phyloP scores from a whole-genome alignment of 2,113 vertebrate genomes.

The Telmatochromis sp. region DNA sequence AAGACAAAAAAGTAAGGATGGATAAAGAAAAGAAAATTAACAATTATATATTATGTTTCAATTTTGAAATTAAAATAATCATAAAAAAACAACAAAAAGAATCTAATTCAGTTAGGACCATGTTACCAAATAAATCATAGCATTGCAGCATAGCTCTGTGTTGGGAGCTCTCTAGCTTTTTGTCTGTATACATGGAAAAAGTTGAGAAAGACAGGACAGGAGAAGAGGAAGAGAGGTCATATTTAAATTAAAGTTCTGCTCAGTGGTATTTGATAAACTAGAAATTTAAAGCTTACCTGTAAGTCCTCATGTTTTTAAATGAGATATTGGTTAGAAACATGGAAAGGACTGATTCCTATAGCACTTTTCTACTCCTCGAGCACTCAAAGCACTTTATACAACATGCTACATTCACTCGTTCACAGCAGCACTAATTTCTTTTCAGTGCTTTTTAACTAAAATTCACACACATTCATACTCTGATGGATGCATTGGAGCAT shows the following conservation, averaged over 20 bases:
- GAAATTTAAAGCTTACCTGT: neutral
- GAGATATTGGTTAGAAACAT: neutral
- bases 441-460: neutral
- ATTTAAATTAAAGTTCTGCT: neutral
- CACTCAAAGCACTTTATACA: neutral
- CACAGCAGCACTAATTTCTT: neutral
- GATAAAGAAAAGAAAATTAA: neutral
- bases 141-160: neutral
- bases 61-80: neutral
- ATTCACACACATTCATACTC: neutral
- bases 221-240: neutral
- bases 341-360: neutral
- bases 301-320: neutral
- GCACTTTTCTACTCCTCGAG: neutral
- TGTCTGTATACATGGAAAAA: neutral
- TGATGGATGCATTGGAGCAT: neutral
- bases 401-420: neutral
- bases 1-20: neutral
- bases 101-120: neutral
- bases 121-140: neutral
- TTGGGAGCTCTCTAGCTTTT: neutral
- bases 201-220: neutral
- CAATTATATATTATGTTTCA: neutral
- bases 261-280: neutral
- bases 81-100: neutral